Conservation (phyloP, 2,797 vertebrate species). For the Tauraco hartlaubi region DNA sequence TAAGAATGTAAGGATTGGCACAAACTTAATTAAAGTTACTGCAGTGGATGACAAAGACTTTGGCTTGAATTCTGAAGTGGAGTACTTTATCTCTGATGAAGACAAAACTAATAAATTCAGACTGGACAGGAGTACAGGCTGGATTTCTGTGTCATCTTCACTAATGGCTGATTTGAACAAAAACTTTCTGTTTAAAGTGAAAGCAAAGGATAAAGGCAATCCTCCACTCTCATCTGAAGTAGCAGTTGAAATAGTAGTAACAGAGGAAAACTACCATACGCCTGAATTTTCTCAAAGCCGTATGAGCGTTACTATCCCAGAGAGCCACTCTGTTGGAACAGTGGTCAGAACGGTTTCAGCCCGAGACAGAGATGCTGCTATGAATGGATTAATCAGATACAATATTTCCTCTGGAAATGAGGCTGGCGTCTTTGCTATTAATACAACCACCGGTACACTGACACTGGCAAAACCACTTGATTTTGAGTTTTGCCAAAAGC, state of each 20-base stretch:
- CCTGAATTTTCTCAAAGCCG: conserved; percentile 97
- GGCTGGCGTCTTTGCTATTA: conserved; percentile 88
- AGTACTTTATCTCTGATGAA: conserved; percentile 88
- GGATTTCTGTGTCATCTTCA: conserved; percentile 91
- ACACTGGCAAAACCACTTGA: conserved; percentile 88
- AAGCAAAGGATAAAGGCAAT: conserved; percentile 92
- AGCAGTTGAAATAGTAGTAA: conserved; percentile 88
- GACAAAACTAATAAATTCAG: conserved; percentile 89
- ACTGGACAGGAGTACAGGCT: conserved; percentile 90
- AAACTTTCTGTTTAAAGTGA: conserved; percentile 86
- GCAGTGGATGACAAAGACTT: conserved; percentile 94
- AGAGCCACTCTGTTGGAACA: conserved; percentile 91
- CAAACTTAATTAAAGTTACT: conserved; percentile 88
- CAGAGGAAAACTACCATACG: conserved; percentile 96
- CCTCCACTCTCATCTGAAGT: conserved; percentile 89
- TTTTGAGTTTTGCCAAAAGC: conserved; percentile 89
- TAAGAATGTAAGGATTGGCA: conserved; percentile 93
- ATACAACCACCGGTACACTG: conserved; percentile 90
- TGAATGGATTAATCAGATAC: conserved; percentile 93
- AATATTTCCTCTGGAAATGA: conserved; percentile 92
- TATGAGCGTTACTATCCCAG: conserved; percentile 88
- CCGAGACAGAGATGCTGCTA: conserved; percentile 89
- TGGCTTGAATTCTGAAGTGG: conserved; percentile 94
- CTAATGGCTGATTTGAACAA: conserved; percentile 89
- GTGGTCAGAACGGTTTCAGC: conserved; percentile 91